Percentiles rank a stretch among this genome's conserved stretches.
phyloP scores from a whole-genome alignment of 1,140 invertebrate species.

The Drosophila tropicalis region DNA sequence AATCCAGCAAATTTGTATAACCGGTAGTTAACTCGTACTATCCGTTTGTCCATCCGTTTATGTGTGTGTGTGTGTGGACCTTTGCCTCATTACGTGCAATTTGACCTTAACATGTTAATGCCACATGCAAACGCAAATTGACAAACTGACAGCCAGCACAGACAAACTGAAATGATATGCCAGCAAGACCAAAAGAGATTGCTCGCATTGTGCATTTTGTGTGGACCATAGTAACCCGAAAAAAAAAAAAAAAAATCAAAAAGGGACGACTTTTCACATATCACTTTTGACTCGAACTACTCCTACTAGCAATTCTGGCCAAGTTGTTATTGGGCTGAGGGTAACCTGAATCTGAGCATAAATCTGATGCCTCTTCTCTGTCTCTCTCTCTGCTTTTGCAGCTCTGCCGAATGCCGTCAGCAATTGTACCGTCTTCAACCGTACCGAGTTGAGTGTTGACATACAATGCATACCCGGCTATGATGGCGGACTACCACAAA shows the following conservation, averaged over 20 bases:
- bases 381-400: conserved; percentile 54
- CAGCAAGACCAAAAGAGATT: conserved; percentile 40
- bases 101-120: conserved; percentile 69
- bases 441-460: conserved; percentile 89
- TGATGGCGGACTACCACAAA: conserved; percentile 90
- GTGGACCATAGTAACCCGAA: conserved; percentile 11
- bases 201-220: conserved; percentile 41
- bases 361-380: conserved; percentile 43
- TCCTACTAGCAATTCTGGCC: not conserved
- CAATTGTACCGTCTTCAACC: conserved; percentile 89
- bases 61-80: not conserved
- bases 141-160: conserved; percentile 21
- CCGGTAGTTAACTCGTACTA: not conserved
- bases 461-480: conserved; percentile 91
- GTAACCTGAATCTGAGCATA: conserved; percentile 47
- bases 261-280: conserved; percentile 26
- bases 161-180: conserved; percentile 27
- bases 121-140: conserved; percentile 48
- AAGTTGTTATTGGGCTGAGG: conserved; percentile 60
- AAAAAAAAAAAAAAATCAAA: conserved; percentile 9
- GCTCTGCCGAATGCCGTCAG: conserved; percentile 88
- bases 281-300: conserved; percentile 5
- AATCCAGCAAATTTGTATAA: conserved; percentile 4
- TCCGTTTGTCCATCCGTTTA: not conserved
- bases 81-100: conserved; percentile 52